Base-by-base conservation (phyloP, 2,113 vertebrate genomes). In the Motacilla tschutschensis region DNA sequence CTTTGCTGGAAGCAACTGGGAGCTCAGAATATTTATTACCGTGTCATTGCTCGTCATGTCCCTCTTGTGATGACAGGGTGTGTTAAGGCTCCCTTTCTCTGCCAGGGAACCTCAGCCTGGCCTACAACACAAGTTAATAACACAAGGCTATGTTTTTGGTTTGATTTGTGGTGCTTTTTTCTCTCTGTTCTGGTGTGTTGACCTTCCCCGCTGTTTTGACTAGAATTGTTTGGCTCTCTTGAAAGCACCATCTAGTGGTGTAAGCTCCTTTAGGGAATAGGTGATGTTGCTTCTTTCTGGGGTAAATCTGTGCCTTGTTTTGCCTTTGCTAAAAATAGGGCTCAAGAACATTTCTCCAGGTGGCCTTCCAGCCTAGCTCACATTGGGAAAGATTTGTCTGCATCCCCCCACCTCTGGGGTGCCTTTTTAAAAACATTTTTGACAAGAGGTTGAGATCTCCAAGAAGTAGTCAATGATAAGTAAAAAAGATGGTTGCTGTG, bases 211-310 rank as follows among this genome's bases (percentile, higher is more conserved):
- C 3, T 76, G 14, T 51, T 66, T 69, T 70, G 31, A 43, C 12
- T 79, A 47, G 12, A 26, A 5, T 66, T 41, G 18, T 66, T 67
- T 20, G 33, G 12, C 10, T 64, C 29, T 58, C 83, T 72, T 83
- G 36, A 53, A 75, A 92, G 63, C 84, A 54, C 84, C 63, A 69
- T 54, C 79, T 85, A 89, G 85, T 87, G 83, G 70, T 80, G 29
- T 31, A 48, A 85, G 18, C 29, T 31, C 24, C 10, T 28, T 10
- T 25, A 31, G 35, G 35, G 38, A 69, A 7, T 12, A 8, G 25
- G 4, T 53, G 55, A 8, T 44, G 4, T 55, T 67, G 36, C 22
- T 57, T 80, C 19, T 33, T 66, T 60, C n/a, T 33, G 40, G 19
- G 8, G 11, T 40, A 57, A 71, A 54, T 67, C 9, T 24, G 6